phyloP scores from a whole-genome alignment of 2,888 invertebrate genomes.

The Mesorhabditis belari region DNA sequence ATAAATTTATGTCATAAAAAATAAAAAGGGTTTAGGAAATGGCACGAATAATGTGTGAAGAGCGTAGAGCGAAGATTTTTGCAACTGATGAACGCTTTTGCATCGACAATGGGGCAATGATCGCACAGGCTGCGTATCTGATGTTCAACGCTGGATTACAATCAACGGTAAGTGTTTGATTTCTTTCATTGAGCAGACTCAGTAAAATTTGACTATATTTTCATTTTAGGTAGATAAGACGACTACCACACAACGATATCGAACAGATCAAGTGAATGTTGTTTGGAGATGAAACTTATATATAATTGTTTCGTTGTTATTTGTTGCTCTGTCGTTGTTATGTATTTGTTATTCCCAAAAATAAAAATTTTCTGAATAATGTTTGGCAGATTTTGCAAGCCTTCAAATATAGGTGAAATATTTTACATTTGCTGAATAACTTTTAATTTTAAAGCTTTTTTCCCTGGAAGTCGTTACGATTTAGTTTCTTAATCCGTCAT shows the following conservation, averaged over 20 bases:
- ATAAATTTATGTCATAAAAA: background rate
- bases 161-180: background rate
- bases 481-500: no score
- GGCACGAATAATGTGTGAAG: slow-evolving; percentile 73
- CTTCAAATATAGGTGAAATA: no score
- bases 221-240: slow-evolving; percentile 65
- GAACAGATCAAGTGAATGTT: slow-evolving; percentile 59
- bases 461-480: no score
- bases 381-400: no score
- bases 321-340: no score
- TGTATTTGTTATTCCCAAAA: background rate
- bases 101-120: slow-evolving; percentile 97
- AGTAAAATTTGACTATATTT: background rate
- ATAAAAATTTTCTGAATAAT: background rate
- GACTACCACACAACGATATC: slow-evolving; percentile 78
- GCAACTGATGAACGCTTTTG: slow-evolving; percentile 95
- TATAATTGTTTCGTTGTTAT: background rate
- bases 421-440: no score
- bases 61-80: slow-evolving; percentile 78
- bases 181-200: background rate
- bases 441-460: no score
- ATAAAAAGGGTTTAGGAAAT: slow-evolving; percentile 31
- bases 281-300: slow-evolving; percentile 54
- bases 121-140: slow-evolving; percentile 68
- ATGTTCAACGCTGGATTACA: background rate